Conservation (phyloP, 2,888 invertebrate species). For the Platypus cylindrus region DNA sequence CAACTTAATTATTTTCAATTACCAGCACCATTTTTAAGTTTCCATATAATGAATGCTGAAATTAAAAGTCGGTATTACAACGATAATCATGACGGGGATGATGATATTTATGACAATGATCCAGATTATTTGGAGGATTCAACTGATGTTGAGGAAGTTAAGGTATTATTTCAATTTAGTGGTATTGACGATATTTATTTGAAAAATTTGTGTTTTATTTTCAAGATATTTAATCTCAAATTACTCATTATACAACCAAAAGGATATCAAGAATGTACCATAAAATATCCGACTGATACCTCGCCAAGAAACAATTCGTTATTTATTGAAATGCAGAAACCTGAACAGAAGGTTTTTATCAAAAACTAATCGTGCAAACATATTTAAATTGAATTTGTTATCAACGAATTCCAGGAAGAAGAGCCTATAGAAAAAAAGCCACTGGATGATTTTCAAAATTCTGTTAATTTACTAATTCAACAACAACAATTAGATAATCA, state of each 20-base stretch:
- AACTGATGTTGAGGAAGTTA: slow-evolving; percentile 40
- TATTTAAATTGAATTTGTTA: too few species aligned
- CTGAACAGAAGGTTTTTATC: too few species aligned
- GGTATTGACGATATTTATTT: too few species aligned
- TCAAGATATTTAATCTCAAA: slow-evolving; percentile 30
- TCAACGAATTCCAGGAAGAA: slow-evolving; percentile 8
- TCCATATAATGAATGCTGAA: slow-evolving; percentile 74
- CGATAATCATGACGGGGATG: slow-evolving; percentile 32
- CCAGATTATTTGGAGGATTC: slow-evolving; percentile 28
- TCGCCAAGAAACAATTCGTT: too few species aligned
- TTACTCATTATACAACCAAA: slow-evolving; percentile 79
- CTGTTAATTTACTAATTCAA: slow-evolving; percentile 31
- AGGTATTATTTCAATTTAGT: slow-evolving; percentile 10
- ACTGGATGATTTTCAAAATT: slow-evolving; percentile 31
- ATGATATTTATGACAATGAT: slow-evolving; percentile 46
- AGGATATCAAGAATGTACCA: slow-evolving; percentile 61
- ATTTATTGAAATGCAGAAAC: too few species aligned
- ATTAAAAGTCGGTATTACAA: slow-evolving; percentile 36
- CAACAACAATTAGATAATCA: slow-evolving; percentile 24
- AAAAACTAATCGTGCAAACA: too few species aligned
- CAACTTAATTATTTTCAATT: slow-evolving; percentile 77
- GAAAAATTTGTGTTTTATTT: background rate
- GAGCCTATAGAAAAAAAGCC: slow-evolving; percentile 19
- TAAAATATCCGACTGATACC: slow-evolving; percentile 31
- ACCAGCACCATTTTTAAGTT: slow-evolving; percentile 78